Conservation (phyloP, 2,113 vertebrate species). For the Oryctolagus cuniculus region mOryCun1.1 NC_091432.1:213538501-213539000, state of each 20-base stretch:
- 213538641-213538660: not conserved
- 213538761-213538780: not conserved
- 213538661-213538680: not conserved
- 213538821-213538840: not conserved
- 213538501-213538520: not conserved
- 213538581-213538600: fast-evolving
- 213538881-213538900: not conserved
- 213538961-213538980: not conserved
- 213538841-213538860: not conserved
- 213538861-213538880: not conserved
- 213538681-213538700: not conserved
- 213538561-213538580: not conserved
- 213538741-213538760: not conserved
- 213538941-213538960: not conserved
- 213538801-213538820: conserved; percentile 29
- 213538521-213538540: not conserved
- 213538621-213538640: not conserved
- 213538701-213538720: not conserved
- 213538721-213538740: conserved; percentile 33
- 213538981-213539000: not conserved
- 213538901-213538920: conserved; percentile 1
- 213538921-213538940: not conserved
- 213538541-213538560: not conserved
- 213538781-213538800: not conserved
- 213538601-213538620: too few relatives aligned